Percentiles rank a stretch among this genome's conserved stretches.
These are phyloP conservation scores for Clistopyga incitator DNA, from an alignment of 2,888 invertebrate species.

Conservation along the genomic window DNA sequence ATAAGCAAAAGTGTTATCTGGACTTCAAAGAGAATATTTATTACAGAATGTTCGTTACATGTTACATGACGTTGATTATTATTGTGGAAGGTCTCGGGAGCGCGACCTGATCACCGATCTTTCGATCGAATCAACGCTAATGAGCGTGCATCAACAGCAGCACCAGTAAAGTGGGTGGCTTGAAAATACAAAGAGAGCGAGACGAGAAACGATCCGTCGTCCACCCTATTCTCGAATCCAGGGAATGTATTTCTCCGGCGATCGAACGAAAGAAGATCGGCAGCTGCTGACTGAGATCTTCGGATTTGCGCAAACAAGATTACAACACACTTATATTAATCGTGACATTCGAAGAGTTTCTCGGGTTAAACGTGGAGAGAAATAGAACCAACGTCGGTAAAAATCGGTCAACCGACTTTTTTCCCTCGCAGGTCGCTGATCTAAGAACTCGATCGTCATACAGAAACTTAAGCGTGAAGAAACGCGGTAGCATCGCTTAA, in stretches of 20 bases:
- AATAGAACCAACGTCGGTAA: constrained; percentile 37
- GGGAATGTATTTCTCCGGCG: constrained; percentile 5
- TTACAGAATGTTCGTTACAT: not conserved
- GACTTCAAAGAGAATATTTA: too few species aligned
- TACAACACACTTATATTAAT: constrained; percentile 28
- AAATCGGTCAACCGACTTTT: constrained; percentile 31
- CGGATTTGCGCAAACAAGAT: constrained; percentile 48
- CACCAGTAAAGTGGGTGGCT: not conserved
- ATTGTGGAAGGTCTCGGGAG: constrained; percentile 26
- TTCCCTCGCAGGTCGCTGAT: constrained; percentile 1
- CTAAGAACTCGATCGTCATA: constrained; percentile 1
- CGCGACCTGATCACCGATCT: constrained; percentile 14
- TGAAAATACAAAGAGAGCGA: not conserved
- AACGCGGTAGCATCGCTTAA: too few species aligned
- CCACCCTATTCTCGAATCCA: not conserved
- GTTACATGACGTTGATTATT: constrained; percentile 3
- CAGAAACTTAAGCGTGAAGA: not conserved
- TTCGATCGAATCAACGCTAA: constrained; percentile 24
- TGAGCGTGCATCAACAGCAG: not conserved
- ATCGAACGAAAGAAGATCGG: not conserved
- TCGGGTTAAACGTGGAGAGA: constrained; percentile 29
- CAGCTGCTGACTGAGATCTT: constrained; percentile 37
- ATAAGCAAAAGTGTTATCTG: too few species aligned
- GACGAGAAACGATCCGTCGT: not conserved
- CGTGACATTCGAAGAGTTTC: constrained; percentile 1